These are phyloP conservation scores for Bubo blakistoni DNA, from an alignment of 2,113 vertebrate species.

Conservation along the genomic window DNA sequence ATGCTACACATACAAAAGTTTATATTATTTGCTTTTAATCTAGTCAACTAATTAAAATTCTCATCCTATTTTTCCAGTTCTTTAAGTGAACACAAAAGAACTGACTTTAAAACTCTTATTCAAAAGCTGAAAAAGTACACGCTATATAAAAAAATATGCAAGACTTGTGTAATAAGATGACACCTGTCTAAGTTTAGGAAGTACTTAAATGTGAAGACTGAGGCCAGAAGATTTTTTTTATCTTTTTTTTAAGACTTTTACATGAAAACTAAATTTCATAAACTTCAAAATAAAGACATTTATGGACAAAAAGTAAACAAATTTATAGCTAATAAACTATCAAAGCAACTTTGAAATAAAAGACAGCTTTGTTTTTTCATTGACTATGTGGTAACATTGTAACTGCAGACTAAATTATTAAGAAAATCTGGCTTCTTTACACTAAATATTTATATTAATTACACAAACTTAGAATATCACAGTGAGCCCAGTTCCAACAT, in stretches of 20 bases:
- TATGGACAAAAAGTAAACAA: neutral
- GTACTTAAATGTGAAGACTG: neutral
- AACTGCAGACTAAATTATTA: neutral
- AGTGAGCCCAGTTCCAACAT: neutral
- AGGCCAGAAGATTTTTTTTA: neutral
- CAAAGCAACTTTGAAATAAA: neutral
- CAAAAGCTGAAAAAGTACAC: neutral
- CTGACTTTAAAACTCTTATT: neutral
- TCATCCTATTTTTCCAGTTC: neutral
- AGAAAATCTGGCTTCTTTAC: neutral
- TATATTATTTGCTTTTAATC: neutral
- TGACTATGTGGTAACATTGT: neutral
- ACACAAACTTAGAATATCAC: neutral
- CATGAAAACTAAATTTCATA: neutral
- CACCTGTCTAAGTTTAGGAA: neutral
- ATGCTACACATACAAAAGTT: neutral
- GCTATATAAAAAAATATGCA: neutral
- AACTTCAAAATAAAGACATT: neutral
- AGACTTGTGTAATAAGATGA: fast-evolving
- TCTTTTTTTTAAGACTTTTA: neutral
- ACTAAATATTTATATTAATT: constrained; percentile 4
- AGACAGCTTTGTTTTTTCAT: neutral
- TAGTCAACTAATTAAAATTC: neutral
- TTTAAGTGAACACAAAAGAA: neutral
- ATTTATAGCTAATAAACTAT: neutral